Base-by-base conservation (phyloP, 2,797 vertebrate genomes). In the Alcedo atthis region DNA sequence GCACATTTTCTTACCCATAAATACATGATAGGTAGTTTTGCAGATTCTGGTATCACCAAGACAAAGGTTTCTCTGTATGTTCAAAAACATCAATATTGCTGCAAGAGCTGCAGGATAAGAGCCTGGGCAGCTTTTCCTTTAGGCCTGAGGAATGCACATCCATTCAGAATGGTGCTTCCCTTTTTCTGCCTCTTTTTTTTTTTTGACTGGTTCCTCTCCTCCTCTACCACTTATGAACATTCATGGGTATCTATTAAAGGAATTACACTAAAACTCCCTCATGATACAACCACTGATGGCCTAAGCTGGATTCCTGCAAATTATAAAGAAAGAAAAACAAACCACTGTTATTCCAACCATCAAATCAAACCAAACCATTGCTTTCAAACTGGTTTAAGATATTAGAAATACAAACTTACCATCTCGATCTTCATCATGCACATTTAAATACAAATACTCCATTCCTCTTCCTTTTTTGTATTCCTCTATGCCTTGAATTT, bases 381-480 rank as follows among this genome's bases (percentile, higher is more conserved):
- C 43, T 89, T 87, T 80, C 69, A 77, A 48, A 45, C 0, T 32
- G 5, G 8, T 66, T 90, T 81, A 92, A 75, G 73, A n/a, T 61
- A 35, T 33, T 59, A 75, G 6, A 68, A 69, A 71, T 28, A 76
- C 19, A 82, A 48, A 89, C 95, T 98, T 98, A 99, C 99, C 99
- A 64, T 99, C 99, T 95, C 99, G 97, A 97, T 99, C 99, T 94
- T 99, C 99, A 61, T 99, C 99, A 33, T 99, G 99, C 45, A 99
- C 99, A 88, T 97, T 99, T 94, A 99, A 98, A 97, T 99, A 99
- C 85, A 99, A 98, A 96, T 99, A 99, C 93, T 99, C 99, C 97
- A 99, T 97, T 90, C 99, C 99, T 97, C 99, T 98, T 91, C 99
- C 99, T 97, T 99, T 99, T 98, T 99, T 99, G 96, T 98, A 99